These are phyloP conservation scores for Perodicticus potto DNA, from an alignment of 2,797 vertebrate species.

Conservation along the genomic window DNA sequence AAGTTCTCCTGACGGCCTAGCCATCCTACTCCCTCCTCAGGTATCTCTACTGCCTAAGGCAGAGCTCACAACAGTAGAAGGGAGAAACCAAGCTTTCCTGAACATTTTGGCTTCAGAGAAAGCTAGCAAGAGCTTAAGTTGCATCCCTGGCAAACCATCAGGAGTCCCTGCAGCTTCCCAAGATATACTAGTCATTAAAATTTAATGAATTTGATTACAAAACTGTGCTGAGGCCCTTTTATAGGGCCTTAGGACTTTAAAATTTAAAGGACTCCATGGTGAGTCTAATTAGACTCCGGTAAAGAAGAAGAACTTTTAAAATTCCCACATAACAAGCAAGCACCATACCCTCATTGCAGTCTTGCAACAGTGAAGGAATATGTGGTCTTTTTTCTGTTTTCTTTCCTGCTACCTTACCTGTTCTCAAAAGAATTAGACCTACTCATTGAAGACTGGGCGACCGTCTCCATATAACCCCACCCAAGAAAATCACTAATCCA, in stretches of 20 bases:
- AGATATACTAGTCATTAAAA: slow-evolving; percentile 69
- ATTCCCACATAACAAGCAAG: slow-evolving; percentile 34
- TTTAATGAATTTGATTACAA: slow-evolving; percentile 70
- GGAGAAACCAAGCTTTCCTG: slow-evolving; percentile 30
- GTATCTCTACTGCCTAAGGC: slow-evolving; percentile 25
- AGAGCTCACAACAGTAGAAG: slow-evolving; percentile 49
- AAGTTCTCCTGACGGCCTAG: not conserved
- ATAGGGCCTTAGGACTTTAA: slow-evolving; percentile 65
- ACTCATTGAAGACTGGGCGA: slow-evolving; percentile 36
- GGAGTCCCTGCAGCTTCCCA: slow-evolving; percentile 38
- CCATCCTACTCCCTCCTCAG: not conserved
- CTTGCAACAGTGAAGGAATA: not conserved
- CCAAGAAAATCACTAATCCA: slow-evolving; percentile 50
- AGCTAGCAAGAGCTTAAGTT: slow-evolving; percentile 51
- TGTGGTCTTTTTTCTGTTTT: not conserved
- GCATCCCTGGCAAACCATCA: slow-evolving; percentile 44
- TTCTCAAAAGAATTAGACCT: not conserved
- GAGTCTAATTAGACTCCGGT: slow-evolving; percentile 48
- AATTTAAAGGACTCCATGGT: slow-evolving; percentile 59
- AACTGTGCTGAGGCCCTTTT: slow-evolving; percentile 56
- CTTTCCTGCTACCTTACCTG: not conserved
- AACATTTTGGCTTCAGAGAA: slow-evolving; percentile 52
- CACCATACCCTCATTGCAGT: not conserved
- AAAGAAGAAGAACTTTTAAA: slow-evolving; percentile 34
- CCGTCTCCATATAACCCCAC: not conserved